These are phyloP conservation scores for Apocheima hispidaria DNA, from an alignment of 2,888 invertebrate genomes.

Conservation along the genomic window DNA sequence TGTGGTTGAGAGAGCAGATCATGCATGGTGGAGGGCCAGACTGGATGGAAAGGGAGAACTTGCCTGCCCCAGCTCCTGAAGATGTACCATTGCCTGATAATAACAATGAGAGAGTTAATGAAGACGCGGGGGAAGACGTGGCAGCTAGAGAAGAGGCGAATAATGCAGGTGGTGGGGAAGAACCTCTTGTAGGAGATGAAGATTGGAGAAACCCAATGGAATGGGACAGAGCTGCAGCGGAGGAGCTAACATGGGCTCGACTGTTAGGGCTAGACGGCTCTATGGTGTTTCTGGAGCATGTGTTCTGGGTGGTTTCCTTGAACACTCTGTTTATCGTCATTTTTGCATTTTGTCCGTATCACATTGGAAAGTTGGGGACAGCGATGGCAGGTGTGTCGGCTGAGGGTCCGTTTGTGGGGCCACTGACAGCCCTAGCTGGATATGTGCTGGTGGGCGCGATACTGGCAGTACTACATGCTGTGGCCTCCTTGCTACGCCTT, in stretches of 20 bases:
- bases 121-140: conserved; percentile 68
- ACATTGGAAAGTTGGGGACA: conserved; percentile 95
- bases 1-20: conserved; percentile 99
- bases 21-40: conserved; percentile 98
- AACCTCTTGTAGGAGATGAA: conserved; percentile 89
- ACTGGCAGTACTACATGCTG: conserved; percentile 93
- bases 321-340: conserved; percentile 98
- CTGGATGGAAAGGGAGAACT: conserved; percentile 94
- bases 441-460: conserved; percentile 95
- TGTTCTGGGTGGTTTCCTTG: conserved; percentile 99
- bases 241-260: conserved; percentile 99
- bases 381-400: conserved; percentile 83
- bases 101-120: conserved; percentile 80
- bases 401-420: conserved; percentile 95
- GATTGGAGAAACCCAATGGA: conserved; percentile 99
- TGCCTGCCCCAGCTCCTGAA: conserved; percentile 80
- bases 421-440: conserved; percentile 96
- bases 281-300: conserved; percentile 98
- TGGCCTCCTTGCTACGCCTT: conserved; percentile 93
- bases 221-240: conserved; percentile 98
- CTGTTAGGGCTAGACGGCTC: conserved; percentile 98
- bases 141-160: conserved; percentile 70
- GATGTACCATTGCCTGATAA: conserved; percentile 78
- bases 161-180: conserved; percentile 75
- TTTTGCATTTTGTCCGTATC: conserved; percentile 98